Conservation (phyloP, 2,888 invertebrate species). For the Protodeltote pygarga region DNA sequence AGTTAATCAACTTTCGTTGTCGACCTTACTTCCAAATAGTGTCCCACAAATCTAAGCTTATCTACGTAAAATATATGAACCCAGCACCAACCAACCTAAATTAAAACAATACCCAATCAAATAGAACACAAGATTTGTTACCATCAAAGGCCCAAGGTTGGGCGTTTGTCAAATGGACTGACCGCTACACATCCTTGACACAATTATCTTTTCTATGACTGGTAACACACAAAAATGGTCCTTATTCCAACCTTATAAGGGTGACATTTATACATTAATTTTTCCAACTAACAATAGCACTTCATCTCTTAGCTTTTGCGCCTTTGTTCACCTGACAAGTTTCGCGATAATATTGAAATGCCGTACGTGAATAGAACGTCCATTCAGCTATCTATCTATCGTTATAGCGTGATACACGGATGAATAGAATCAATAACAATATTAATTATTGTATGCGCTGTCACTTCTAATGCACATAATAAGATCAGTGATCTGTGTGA, state of each 20-base stretch:
- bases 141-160: slow-evolving; percentile 44
- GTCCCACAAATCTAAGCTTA: too few species aligned
- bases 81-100: slow-evolving; percentile 8
- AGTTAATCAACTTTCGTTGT: too few species aligned
- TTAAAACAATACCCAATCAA: slow-evolving; percentile 34
- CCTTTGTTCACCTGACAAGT: slow-evolving; percentile 80
- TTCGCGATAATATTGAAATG: slow-evolving; percentile 81
- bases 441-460: too few species aligned
- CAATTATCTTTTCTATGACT: slow-evolving; percentile 52
- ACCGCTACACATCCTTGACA: slow-evolving; percentile 60
- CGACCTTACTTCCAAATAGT: too few species aligned
- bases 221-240: slow-evolving; percentile 33
- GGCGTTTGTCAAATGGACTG: slow-evolving; percentile 48
- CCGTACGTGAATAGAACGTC: slow-evolving; percentile 69
- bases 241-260: slow-evolving; percentile 38
- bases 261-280: slow-evolving; percentile 35
- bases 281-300: slow-evolving; percentile 70
- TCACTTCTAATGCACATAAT: too few species aligned
- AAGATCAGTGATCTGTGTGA: too few species aligned
- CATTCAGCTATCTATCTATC: slow-evolving; percentile 71
- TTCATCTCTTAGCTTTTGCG: slow-evolving; percentile 69
- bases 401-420: slow-evolving; percentile 54
- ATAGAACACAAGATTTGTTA: slow-evolving; percentile 43
- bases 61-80: background rate
- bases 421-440: slow-evolving; percentile 8